Percentiles rank a stretch among this genome's conserved stretches.
Evolutionary conservation across 2,888 invertebrate genomes (phyloP).

Genomic region (Balanococcus diminutus): DNA sequence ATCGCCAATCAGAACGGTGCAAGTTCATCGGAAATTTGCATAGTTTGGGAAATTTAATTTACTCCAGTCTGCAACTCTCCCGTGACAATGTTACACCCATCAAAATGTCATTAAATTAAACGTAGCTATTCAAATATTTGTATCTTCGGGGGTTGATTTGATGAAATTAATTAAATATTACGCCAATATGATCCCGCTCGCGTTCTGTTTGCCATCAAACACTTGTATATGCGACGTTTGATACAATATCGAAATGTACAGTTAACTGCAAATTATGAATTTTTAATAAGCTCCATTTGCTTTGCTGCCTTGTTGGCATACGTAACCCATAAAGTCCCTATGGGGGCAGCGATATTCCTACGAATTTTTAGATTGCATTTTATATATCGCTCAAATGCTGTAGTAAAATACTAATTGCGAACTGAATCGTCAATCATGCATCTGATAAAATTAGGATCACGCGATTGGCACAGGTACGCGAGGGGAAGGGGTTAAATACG

Average conservation of each 20-base stretch:
- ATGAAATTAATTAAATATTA: conserved; percentile 6
- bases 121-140: not conserved
- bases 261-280: not conserved
- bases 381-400: not conserved
- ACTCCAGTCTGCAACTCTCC: not conserved
- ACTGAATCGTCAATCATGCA: no score
- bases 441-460: no score
- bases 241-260: not conserved
- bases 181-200: not conserved
- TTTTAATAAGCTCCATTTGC: not conserved
- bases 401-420: no score
- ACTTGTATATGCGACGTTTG: not conserved
- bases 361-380: not conserved
- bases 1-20: not conserved
- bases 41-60: conserved; percentile 15
- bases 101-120: not conserved
- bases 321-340: not conserved
- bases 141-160: not conserved
- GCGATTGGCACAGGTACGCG: no score
- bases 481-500: no score
- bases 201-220: not conserved
- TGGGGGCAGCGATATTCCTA: not conserved
- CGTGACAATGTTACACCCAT: not conserved
- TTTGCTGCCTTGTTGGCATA: not conserved
- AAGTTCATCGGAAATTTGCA: not conserved